Base-by-base conservation (phyloP, 2,888 invertebrate species). In the Rugalucina vietnamica region DNA sequence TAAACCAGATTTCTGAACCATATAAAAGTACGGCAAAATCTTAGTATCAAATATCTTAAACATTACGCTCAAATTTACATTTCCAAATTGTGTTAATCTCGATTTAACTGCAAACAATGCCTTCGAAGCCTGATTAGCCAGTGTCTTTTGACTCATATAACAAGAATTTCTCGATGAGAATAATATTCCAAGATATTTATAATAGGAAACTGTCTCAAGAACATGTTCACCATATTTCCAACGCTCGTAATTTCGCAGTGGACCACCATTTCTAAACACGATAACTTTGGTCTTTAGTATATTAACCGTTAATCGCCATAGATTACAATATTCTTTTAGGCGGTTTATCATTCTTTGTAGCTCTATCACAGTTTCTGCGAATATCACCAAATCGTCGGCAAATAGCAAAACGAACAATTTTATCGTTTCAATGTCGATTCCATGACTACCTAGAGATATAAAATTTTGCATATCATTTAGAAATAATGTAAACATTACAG, bases 141-240 rank as follows among this genome's bases (percentile, higher is more conserved):
- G 43, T 8, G 43, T 43, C 18, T n/a, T 43, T 43, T 43, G 43
- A 43, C n/a, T 4, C 18, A 43, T 18, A 43, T 12, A 43, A 8
- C 43, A 43, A 12, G 43, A 43, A 43, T 43, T 43, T 43, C 43
- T 43, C 8, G 43, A 43, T 8, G 43, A 43, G 43, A 43, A 43
- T 18, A 43, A 43, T 43, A 43, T 43, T 8, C 74, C 74, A 14
- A 74, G 34, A 74, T 50, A 74, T 49, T 74, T 74, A 74, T 74
- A 74, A 32, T 21, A n/a, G 4, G 74, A 8, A 21, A 54, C 74
- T 21, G 24, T 34, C 32, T 74, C 74, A 21, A 74, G 29, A 18
- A 54, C 5, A 8, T 2, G 21, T 29, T 50, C 54, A 32, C 34
- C 32, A n/a, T 50, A 74, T 14, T 74, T 49, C 74, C 74, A 50